Base-by-base conservation (phyloP, 2,797 vertebrate species). In the Cossypha heuglini region DNA sequence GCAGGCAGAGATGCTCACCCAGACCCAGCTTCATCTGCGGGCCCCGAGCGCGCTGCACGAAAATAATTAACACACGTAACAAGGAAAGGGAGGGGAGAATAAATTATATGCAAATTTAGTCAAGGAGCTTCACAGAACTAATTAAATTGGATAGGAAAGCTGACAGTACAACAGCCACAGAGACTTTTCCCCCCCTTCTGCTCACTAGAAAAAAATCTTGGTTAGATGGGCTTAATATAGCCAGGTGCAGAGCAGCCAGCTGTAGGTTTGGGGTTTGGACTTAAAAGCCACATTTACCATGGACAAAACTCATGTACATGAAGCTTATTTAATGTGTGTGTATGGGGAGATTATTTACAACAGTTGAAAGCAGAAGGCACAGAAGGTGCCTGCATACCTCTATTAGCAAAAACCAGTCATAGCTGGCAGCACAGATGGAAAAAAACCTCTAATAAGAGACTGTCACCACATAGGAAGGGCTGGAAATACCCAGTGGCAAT, bases 31-130 rank as follows among this genome's bases (percentile, higher is more conserved):
- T 86, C 88, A 18, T 72, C 88, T 28, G 35, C 2, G 3, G 88
- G 91, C 69, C 86, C 54, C 6, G 18, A 88, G 85, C 11, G 4
- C 54, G 76, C 79, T 0, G 1, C 85, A 38, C 2, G 16, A 75
- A 95, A 94, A 95, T 95, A 95, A 94, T 94, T 96, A 96, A 95
- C 13, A 5, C 40, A 31, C 37, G 43, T 80, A 94, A 95, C 73
- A 95, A 91, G 88, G 88, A 93, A 94, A 88, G 51, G 88, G 94
- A 96, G 54, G 73, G 40, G 45, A 91, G 85, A 81, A 93, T 93
- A 95, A 94, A 95, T 96, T 90, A 90, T 48, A 92, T 92, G 78
- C 72, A 87, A 83, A 92, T 92, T 67, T 87, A 93, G 85, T 88
- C 94, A 88, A 95, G 85, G 37, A 94, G 58, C 87, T 90, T 66